Conservation (phyloP, 1,140 invertebrate species). For the Heterodera carotae region DNA sequence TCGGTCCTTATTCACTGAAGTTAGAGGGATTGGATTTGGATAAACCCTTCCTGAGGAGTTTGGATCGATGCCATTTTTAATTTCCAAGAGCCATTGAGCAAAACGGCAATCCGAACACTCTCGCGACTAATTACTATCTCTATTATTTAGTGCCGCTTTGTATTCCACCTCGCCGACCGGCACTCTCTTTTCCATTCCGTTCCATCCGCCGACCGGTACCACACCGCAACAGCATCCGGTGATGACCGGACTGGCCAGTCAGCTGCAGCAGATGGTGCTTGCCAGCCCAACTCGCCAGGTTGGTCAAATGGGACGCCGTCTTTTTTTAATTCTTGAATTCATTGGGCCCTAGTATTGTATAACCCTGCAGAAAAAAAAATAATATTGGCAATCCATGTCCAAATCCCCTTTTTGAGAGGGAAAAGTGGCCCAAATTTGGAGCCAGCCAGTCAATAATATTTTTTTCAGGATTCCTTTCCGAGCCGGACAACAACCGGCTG, state of each 20-base stretch:
- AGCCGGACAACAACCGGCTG: no score
- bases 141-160: neutral
- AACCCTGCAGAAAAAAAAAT: neutral
- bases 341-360: neutral
- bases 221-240: neutral
- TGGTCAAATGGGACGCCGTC: no score
- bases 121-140: no score
- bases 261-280: neutral
- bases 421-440: no score
- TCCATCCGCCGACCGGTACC: neutral
- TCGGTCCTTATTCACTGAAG: neutral
- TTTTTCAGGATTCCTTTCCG: neutral
- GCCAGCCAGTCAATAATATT: conserved; percentile 5
- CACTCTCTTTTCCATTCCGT: conserved; percentile 12
- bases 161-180: conserved; percentile 19
- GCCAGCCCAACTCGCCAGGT: neutral
- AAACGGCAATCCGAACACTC: no score
- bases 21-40: neutral
- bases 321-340: no score
- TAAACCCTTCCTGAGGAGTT: no score
- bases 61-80: no score
- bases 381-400: no score
- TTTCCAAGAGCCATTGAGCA: no score
- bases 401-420: no score
- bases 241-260: conserved; percentile 15